Base-by-base conservation (phyloP, 2,797 vertebrate genomes). In the Moxostoma hubbsi region DNA sequence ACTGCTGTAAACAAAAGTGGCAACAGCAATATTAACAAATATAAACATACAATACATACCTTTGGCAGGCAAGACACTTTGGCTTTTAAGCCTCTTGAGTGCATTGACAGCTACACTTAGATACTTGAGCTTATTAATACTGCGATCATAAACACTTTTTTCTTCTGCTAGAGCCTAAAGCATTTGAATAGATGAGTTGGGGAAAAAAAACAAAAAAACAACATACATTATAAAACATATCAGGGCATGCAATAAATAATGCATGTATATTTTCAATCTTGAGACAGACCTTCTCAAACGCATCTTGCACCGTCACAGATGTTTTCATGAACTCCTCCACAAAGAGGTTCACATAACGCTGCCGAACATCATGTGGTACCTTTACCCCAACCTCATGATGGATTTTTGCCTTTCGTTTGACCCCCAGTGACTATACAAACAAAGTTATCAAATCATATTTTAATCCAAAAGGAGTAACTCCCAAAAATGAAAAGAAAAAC, bases 111-210 rank as follows among this genome's bases (percentile, higher is more conserved):
- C 94, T 79, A 94, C 85, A 58, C 95, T 96, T 80, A 94, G 84
- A 85, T 96, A 96, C 87, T 94, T 94, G 46, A 95, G 90, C 86
- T 92, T 94, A 91, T 93, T 94, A 58, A 91, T 71, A 81, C 92
- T 96, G 75, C 90, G 93, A 68, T 95, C 93, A 89, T 93, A 95
- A 59, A 96, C 85, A 0, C 85, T 83, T 82, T 89, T 95, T 88
- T 98, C 95, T 88, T 96, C 94, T 24, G 80, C 85, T 36, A 94
- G 81, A 0, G 95, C 95, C 95, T 97, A 47, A 10, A 63, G 65
- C 18, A 69, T 61, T 57, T 47, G 4, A 46, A 72, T 18, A 24
- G 18, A 54, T 45, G 6, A 58, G 53, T 62, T 61, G 6, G 24
- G 24, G 24, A 0, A 59, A 77, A 63, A 36, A 36, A 36, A 24